Percentiles rank a stretch among this genome's conserved stretches.
These are phyloP conservation scores for Macropis europaea DNA, from an alignment of 2,888 invertebrate genomes.

Conservation along the genomic window DNA sequence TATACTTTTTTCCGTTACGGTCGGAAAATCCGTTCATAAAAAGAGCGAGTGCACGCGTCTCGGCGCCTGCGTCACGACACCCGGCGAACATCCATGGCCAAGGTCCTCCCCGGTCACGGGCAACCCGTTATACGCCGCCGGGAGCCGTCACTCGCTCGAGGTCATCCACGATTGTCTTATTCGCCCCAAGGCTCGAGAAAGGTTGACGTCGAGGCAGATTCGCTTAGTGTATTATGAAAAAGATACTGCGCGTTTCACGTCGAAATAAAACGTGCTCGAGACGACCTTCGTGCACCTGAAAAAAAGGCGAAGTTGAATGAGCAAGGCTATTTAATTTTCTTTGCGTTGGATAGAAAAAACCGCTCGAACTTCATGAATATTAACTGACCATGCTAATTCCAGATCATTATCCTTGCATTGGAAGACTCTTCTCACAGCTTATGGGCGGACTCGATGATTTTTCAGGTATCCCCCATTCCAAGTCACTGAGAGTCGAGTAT, in stretches of 20 bases:
- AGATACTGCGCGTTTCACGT: background rate
- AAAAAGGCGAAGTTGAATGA: too few species aligned
- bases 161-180: constrained; percentile 49
- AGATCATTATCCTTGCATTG: too few species aligned
- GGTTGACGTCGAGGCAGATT: constrained; percentile 32
- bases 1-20: background rate
- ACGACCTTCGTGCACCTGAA: too few species aligned
- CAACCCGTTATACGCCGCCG: constrained; percentile 66
- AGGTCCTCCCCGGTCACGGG: constrained; percentile 78
- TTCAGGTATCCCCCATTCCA: too few species aligned
- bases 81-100: constrained; percentile 74
- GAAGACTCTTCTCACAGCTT: too few species aligned
- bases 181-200: constrained; percentile 38
- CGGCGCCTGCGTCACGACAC: constrained; percentile 73
- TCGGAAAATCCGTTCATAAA: constrained; percentile 9
- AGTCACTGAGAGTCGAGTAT: too few species aligned
- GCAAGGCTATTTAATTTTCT: too few species aligned
- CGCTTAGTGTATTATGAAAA: constrained; percentile 23
- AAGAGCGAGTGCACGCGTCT: constrained; percentile 37
- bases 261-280: too few species aligned
- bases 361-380: too few species aligned
- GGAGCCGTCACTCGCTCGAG: constrained; percentile 51
- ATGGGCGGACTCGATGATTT: too few species aligned
- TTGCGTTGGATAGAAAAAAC: too few species aligned
- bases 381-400: too few species aligned